Percentiles rank a stretch among this genome's conserved stretches.
These are phyloP conservation scores for Castor canadensis DNA, from an alignment of 2,113 vertebrate genomes.

Conservation along the genomic window DNA sequence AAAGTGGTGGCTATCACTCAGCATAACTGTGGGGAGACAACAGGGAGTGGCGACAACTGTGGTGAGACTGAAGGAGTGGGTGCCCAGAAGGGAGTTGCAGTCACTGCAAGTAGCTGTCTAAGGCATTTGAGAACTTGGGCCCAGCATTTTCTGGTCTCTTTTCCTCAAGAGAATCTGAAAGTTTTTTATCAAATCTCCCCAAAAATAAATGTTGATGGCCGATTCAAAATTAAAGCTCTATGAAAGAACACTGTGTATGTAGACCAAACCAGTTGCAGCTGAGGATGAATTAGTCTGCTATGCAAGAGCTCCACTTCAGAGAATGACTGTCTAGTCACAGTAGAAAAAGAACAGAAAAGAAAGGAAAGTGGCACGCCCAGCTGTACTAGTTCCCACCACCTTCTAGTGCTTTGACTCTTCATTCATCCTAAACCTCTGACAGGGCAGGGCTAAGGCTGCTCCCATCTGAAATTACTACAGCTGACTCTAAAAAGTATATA, in stretches of 20 bases:
- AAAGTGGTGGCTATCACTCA: fast-evolving
- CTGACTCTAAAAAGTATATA: neutral
- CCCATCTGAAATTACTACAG: neutral
- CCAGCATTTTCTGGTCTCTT: neutral
- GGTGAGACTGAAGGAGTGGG: neutral
- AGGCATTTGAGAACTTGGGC: neutral
- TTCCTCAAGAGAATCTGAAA: neutral
- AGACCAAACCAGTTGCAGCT: no score
- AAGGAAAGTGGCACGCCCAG: neutral
- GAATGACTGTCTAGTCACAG: fast-evolving
- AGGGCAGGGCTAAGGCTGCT: neutral
- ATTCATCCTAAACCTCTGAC: neutral
- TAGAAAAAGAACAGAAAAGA: neutral
- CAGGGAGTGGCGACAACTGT: fast-evolving
- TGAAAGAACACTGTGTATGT: neutral
- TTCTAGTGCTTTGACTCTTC: no score
- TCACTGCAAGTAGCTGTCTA: fast-evolving
- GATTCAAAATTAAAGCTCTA: neutral
- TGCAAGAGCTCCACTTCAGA: neutral
- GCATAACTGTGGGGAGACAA: neutral
- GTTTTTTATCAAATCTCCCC: neutral
- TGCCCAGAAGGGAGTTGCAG: neutral
- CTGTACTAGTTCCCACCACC: no score
- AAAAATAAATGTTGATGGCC: neutral
- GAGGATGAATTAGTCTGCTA: neutral